A percentile compares a stretch with the other conserved stretches of the same genome.
phyloP scores from a whole-genome alignment of 2,888 invertebrate genomes.

The Sesamia inferens region DNA sequence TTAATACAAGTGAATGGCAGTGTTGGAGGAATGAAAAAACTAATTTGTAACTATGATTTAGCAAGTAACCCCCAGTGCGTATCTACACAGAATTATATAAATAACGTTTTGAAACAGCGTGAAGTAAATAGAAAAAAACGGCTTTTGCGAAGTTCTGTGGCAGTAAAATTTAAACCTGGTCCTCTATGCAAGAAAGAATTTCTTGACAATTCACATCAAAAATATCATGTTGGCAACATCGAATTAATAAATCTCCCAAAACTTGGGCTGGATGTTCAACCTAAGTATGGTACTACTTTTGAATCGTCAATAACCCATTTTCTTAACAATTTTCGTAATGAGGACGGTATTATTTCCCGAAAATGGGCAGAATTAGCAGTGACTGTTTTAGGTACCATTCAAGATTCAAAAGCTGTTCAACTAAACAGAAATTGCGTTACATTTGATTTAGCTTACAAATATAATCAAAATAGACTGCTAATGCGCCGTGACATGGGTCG shows the following conservation, averaged over 20 bases:
- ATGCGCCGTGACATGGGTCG: constrained; percentile 78
- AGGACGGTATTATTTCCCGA: constrained; percentile 81
- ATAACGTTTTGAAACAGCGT: constrained; percentile 55
- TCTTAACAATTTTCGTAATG: constrained; percentile 78
- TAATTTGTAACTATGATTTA: constrained; percentile 77
- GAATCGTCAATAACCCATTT: constrained; percentile 82
- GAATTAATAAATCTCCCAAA: constrained; percentile 87
- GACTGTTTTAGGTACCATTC: constrained; percentile 82
- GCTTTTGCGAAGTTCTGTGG: constrained; percentile 77
- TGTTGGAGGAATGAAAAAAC: constrained; percentile 80
- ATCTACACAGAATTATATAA: constrained; percentile 49
- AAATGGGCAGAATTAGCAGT: constrained; percentile 90
- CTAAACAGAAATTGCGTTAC: constrained; percentile 76
- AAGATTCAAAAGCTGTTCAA: constrained; percentile 67
- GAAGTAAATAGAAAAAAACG: constrained; percentile 68
- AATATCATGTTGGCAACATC: constrained; percentile 83
- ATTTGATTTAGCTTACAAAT: constrained; percentile 90
- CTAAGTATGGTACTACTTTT: constrained; percentile 84
- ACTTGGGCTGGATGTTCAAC: constrained; percentile 85
- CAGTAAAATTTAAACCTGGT: constrained; percentile 89
- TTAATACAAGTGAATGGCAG: constrained; percentile 81
- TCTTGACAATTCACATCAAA: constrained; percentile 84
- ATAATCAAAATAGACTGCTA: constrained; percentile 89
- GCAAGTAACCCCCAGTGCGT: constrained; percentile 61
- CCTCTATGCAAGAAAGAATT: constrained; percentile 87